Percentiles rank a stretch among this genome's conserved stretches.
These are phyloP conservation scores for Trissoscelio sp. DNA, from an alignment of 2,888 invertebrate genomes.

Conservation along the genomic window DNA sequence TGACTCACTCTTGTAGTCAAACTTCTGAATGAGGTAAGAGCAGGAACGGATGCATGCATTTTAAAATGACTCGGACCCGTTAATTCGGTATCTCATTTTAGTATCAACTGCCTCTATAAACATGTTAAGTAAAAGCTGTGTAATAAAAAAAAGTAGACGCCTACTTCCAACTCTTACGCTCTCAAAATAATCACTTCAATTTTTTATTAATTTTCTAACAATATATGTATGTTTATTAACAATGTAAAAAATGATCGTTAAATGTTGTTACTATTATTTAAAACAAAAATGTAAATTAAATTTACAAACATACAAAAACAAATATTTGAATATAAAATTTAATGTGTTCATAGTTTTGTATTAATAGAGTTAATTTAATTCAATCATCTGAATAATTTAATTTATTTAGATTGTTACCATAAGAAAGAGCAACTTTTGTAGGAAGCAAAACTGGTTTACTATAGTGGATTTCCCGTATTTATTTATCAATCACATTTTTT, in stretches of 20 bases:
- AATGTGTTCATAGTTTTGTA: too few species aligned
- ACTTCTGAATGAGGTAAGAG: conserved; percentile 49
- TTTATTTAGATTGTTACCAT: background rate
- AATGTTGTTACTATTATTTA: too few species aligned
- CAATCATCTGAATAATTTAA: background rate
- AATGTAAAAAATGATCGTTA: too few species aligned
- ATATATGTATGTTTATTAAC: too few species aligned
- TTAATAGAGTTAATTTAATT: too few species aligned
- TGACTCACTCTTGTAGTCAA: conserved; percentile 43
- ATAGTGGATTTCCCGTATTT: conserved; percentile 23
- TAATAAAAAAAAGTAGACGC: conserved; percentile 6
- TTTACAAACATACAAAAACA: too few species aligned
- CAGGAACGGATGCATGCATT: conserved; percentile 43
- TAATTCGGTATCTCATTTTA: conserved; percentile 41
- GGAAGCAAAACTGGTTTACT: conserved; percentile 16
- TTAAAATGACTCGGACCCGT: conserved; percentile 45
- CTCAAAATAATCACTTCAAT: background rate
- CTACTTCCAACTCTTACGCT: background rate
- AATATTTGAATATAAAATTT: too few species aligned
- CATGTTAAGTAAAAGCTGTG: conserved; percentile 13
- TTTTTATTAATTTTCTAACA: too few species aligned
- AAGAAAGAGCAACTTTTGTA: background rate
- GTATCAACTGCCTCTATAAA: conserved; percentile 32
- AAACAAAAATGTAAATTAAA: too few species aligned
- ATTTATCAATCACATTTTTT: conserved; percentile 34